These are phyloP conservation scores for Oreochromis spilurus DNA, from an alignment of 2,113 vertebrate species.

Conservation along the genomic window DNA sequence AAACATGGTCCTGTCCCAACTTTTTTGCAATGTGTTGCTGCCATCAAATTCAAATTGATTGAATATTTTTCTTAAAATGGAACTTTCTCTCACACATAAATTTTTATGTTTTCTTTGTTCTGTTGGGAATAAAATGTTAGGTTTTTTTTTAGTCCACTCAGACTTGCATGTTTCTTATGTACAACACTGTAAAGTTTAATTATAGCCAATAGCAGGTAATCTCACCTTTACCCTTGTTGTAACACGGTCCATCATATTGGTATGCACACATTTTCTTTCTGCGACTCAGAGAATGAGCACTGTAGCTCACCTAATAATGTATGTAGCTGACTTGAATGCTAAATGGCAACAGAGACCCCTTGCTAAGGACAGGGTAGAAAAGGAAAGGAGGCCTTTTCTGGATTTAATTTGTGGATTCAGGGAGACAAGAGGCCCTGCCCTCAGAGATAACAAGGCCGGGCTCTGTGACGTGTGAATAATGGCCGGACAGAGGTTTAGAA, in stretches of 20 bases:
- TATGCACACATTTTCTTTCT: conserved; percentile 5
- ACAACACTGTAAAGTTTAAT: background rate
- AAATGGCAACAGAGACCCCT: conserved; percentile 1
- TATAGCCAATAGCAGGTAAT: background rate
- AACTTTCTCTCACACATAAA: background rate
- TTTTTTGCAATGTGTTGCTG: background rate
- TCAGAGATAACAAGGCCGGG: conserved; percentile 37
- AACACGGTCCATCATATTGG: background rate
- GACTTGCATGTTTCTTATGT: background rate
- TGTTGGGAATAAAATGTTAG: background rate
- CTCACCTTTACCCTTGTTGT: background rate
- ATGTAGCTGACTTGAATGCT: conserved; percentile 12
- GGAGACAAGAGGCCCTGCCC: conserved; percentile 27
- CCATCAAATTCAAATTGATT: background rate
- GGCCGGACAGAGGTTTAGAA: conserved; percentile 44
- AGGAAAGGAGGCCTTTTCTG: background rate
- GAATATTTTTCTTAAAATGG: background rate
- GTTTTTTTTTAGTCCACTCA: background rate
- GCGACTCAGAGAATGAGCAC: background rate
- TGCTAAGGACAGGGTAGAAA: background rate
- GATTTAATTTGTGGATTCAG: conserved; percentile 46
- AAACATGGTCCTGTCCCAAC: background rate
- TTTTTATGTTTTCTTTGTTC: background rate
- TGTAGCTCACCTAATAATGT: background rate
- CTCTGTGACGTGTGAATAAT: conserved; percentile 53